A percentile compares a stretch with the other conserved stretches of the same genome.
phyloP scores from a whole-genome alignment of 2,888 invertebrate genomes.

The Latrodectus elegans region DNA sequence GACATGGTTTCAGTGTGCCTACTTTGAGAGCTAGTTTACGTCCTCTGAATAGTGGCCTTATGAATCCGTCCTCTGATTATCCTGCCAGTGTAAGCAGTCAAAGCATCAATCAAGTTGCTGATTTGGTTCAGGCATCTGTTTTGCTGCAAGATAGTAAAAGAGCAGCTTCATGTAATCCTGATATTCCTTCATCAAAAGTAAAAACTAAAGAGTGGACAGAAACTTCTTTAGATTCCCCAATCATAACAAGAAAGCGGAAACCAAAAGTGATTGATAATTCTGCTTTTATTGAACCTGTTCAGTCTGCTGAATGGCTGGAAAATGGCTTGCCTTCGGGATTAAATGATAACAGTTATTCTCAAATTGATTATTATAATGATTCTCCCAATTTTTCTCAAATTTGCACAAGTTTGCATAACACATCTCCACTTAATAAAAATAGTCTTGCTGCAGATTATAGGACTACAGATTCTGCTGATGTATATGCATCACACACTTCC shows the following conservation, averaged over 20 bases:
- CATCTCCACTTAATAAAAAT: constrained; percentile 2
- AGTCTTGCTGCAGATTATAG: constrained; percentile 10
- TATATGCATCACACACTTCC: constrained; percentile 18
- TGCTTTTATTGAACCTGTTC: constrained; percentile 6
- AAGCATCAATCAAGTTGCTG: constrained; percentile 45
- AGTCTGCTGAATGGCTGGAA: constrained; percentile 46
- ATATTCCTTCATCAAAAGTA: constrained; percentile 38
- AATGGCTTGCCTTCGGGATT: constrained; percentile 42
- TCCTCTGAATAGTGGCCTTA: constrained; percentile 7
- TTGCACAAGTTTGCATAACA: constrained; percentile 7
- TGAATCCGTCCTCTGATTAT: constrained; percentile 6
- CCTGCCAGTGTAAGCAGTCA: constrained; percentile 26
- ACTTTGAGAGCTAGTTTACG: constrained; percentile 19
- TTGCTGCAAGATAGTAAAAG: constrained; percentile 60
- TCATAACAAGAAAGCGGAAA: constrained; percentile 53
- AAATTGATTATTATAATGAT: constrained; percentile 21
- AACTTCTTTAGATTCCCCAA: constrained; percentile 70
- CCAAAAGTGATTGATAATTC: constrained; percentile 27
- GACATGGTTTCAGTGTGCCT: constrained; percentile 51
- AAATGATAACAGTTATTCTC: constrained; percentile 9
- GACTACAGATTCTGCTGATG: neutral
- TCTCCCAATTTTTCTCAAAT: constrained; percentile 1
- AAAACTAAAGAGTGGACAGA: constrained; percentile 71
- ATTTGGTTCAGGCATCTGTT: constrained; percentile 49
- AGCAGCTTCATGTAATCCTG: constrained; percentile 24